A percentile compares a stretch with the other conserved stretches of the same genome.
phyloP scores from a whole-genome alignment of 1,140 invertebrate species.

The Steinernema khuongi region DNA sequence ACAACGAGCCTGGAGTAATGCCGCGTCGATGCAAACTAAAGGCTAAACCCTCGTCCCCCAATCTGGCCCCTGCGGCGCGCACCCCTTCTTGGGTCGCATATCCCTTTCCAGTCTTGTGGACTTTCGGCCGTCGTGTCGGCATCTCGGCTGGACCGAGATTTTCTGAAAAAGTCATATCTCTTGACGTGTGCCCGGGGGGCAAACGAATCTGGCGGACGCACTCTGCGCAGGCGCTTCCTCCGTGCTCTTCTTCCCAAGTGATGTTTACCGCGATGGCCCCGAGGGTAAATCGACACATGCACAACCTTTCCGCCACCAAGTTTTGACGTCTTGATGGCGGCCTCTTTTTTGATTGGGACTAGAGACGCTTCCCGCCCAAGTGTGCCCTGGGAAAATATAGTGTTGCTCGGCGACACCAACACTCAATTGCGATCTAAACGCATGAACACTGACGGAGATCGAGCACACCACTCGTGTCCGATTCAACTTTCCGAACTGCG shows the following conservation, averaged over 20 bases:
- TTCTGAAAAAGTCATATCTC: background rate
- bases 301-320: slow-evolving; percentile 8
- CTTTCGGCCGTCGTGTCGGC: slow-evolving; percentile 10
- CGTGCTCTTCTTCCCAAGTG: background rate
- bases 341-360: slow-evolving; percentile 6
- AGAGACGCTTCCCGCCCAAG: slow-evolving; percentile 11
- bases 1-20: background rate
- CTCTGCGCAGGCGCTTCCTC: background rate
- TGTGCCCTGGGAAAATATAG: background rate
- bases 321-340: slow-evolving; percentile 6
- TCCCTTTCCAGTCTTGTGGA: background rate
- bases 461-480: no score
- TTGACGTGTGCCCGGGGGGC: slow-evolving; percentile 11
- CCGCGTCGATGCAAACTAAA: background rate
- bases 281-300: slow-evolving; percentile 7
- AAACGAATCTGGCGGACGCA: background rate
- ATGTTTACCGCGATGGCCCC: slow-evolving; percentile 6
- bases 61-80: background rate
- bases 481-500: no score
- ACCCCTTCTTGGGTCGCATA: background rate
- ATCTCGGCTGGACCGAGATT: background rate
- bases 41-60: background rate
- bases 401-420: background rate
- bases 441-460: background rate
- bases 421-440: slow-evolving; percentile 9